Conservation (phyloP, 2,888 invertebrate genomes). For the Drosophila setosimentum region DNA sequence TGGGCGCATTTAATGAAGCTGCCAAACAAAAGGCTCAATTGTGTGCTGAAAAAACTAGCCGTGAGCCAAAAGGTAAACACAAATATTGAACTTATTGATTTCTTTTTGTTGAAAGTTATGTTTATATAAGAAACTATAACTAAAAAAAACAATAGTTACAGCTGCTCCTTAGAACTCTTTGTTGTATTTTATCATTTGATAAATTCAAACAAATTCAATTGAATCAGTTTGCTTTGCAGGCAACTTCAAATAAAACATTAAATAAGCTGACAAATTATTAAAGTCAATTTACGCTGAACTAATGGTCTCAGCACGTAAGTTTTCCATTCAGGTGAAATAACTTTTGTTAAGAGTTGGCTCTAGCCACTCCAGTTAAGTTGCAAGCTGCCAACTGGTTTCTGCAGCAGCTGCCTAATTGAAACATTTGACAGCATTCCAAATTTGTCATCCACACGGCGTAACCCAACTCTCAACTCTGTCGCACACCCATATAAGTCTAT, state of each 20-base stretch:
- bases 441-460: constrained; percentile 63
- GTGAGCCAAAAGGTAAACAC: constrained; percentile 44
- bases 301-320: neutral
- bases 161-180: neutral
- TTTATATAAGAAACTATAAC: neutral
- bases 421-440: constrained; percentile 55
- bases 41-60: constrained; percentile 45
- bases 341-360: neutral
- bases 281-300: constrained; percentile 6
- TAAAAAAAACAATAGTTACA: neutral
- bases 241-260: neutral
- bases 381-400: constrained; percentile 30
- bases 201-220: neutral
- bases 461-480: constrained; percentile 18
- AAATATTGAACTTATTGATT: constrained; percentile 78
- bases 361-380: neutral
- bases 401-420: constrained; percentile 47
- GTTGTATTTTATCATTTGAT: neutral
- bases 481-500: neutral
- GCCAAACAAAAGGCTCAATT: constrained; percentile 54
- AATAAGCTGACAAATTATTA: constrained; percentile 1
- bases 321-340: neutral
- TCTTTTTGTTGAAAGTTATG: neutral
- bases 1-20: constrained; percentile 76
- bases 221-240: neutral